Percentiles rank a stretch among this genome's conserved stretches.
Conservation (phyloP, 92 coral and sea anemone genomes). For the Porites lobata region DNA sequence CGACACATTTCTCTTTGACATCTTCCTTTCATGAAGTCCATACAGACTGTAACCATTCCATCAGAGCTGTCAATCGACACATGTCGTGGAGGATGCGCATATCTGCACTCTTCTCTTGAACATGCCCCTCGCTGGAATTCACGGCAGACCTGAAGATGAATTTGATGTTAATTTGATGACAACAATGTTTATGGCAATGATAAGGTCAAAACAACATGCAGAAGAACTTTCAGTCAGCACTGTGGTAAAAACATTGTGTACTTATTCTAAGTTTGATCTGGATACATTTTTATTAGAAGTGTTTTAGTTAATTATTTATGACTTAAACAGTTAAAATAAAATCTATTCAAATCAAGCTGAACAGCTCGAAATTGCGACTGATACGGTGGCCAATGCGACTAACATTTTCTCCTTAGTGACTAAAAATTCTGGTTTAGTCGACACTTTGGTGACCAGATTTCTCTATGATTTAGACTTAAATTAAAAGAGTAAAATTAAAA, state of each 20-base stretch:
- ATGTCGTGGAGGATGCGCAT: constrained; percentile 95
- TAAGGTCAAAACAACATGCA: neutral
- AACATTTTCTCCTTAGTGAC: no score
- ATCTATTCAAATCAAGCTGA: no score
- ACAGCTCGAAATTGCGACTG: no score
- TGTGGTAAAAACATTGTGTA: neutral
- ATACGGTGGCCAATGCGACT: no score
- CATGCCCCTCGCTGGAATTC: constrained; percentile 95
- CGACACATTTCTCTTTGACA: constrained; percentile 96
- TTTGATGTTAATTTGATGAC: neutral
- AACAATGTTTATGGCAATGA: neutral
- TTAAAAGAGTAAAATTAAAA: no score
- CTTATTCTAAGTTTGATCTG: no score
- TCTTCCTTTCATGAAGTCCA: constrained; percentile 98
- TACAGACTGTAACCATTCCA: constrained; percentile 96
- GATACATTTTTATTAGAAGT: no score
- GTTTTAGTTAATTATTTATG: no score
- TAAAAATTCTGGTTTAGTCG: no score
- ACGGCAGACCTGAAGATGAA: constrained; percentile 83
- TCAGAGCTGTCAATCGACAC: constrained; percentile 86
- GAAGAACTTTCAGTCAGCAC: neutral
- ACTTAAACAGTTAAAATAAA: no score
- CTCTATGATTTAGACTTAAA: no score
- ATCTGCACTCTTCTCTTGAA: constrained; percentile 90
- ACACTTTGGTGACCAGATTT: no score